These are phyloP conservation scores for Drosophila pseudotalamancana DNA, from an alignment of 2,888 invertebrate genomes.

Conservation along the genomic window DNA sequence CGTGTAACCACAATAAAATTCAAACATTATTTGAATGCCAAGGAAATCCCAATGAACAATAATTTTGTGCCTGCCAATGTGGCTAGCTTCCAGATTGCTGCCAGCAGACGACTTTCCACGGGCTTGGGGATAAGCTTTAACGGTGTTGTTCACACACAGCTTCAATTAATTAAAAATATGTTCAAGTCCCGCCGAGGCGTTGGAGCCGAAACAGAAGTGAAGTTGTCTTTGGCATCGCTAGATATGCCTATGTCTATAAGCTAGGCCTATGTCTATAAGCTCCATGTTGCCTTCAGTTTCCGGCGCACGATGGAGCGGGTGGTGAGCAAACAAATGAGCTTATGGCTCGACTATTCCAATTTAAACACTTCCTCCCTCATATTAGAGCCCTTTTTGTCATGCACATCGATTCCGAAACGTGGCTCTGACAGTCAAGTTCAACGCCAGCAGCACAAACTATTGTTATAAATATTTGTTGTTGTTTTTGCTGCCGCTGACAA, in stretches of 20 bases:
- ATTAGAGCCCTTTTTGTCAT: slow-evolving; percentile 74
- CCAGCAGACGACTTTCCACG: slow-evolving; percentile 30
- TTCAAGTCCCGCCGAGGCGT: slow-evolving; percentile 37
- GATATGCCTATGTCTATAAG: neutral
- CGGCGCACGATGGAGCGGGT: slow-evolving; percentile 45
- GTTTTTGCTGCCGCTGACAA: slow-evolving; percentile 47
- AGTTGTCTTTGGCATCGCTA: slow-evolving; percentile 13
- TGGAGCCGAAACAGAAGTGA: slow-evolving; percentile 23
- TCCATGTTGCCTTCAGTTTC: slow-evolving; percentile 70
- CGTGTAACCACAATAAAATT: slow-evolving; percentile 52
- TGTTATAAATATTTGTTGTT: slow-evolving; percentile 50
- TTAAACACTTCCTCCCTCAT: slow-evolving; percentile 75
- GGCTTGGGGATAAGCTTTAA: slow-evolving; percentile 23
- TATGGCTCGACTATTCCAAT: slow-evolving; percentile 66
- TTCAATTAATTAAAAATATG: slow-evolving; percentile 62
- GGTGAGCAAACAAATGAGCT: slow-evolving; percentile 64
- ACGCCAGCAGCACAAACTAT: slow-evolving; percentile 70
- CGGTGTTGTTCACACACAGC: slow-evolving; percentile 23
- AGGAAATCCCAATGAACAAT: slow-evolving; percentile 61
- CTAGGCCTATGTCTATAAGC: slow-evolving; percentile 12
- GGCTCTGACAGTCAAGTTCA: slow-evolving; percentile 75
- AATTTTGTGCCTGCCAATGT: slow-evolving; percentile 41
- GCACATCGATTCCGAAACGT: slow-evolving; percentile 73
- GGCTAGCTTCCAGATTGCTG: slow-evolving; percentile 23
- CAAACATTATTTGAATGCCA: slow-evolving; percentile 35